Base-by-base conservation (phyloP, 2,113 vertebrate genomes). In the Labrus mixtus region DNA sequence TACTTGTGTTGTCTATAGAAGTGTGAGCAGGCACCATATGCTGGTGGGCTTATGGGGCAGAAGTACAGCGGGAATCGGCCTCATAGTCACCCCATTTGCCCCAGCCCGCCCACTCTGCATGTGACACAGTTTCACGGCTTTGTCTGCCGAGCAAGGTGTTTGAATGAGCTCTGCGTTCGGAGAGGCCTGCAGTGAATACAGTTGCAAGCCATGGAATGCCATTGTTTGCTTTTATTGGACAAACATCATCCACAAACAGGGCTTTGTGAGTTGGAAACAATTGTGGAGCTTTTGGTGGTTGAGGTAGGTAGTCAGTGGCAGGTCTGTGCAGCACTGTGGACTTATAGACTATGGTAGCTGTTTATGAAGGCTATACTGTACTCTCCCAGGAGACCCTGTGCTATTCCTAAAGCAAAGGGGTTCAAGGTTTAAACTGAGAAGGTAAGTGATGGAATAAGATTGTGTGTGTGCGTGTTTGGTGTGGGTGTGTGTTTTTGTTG, bases 201-300 rank as follows among this genome's bases (percentile, higher is more conserved):
- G 92, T 91, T 93, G 93, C 91, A 93, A 93, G 93, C 91, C 86
- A 72, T 74, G 92, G 93, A 95, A 94, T 95, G 91, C 83, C 78
- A 86, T 93, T 94, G 92, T 94, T 92, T 84, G 85, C 69, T 82
- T 91, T 91, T 87, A 87, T 81, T 91, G 88, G 91, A 85, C 92
- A 88, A 90, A 91, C 89, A 85, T 81, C 84, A 84, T 77, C 70
- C 80, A 89, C 90, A 91, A 93, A 90, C 84, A 86, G 75, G 75
- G 85, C 87, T 86, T 89, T 92, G 78, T 88, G 64, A 75, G 79
- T 56, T 36, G 72, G 68, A 63, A 60, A 57, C 33, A 39, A 57
- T 39, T 62, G 72, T 82, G 60, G 54, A n/a, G 67, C 33, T 73
- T 67, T 86, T 64, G 6, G 51, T 70, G 39, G 55, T 75, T 73